phyloP scores from a whole-genome alignment of 2,113 vertebrate genomes.

The Corvus moneduloides region DNA sequence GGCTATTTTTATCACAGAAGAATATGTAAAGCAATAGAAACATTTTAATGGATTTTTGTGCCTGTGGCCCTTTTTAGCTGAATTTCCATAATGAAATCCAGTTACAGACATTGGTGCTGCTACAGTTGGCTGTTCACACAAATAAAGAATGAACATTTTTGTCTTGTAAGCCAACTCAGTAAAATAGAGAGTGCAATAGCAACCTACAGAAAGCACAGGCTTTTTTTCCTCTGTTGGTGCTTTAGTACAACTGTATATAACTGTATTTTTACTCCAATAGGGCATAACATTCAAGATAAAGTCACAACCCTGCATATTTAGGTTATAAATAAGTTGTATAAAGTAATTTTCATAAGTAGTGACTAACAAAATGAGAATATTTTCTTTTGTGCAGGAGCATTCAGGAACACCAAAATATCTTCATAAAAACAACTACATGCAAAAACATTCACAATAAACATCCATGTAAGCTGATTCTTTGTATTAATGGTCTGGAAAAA shows the following conservation, averaged over 20 bases:
- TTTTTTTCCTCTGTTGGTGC: neutral
- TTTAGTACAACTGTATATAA: neutral
- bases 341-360: neutral
- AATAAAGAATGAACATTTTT: constrained; percentile 53
- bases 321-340: neutral
- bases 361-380: neutral
- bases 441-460: neutral
- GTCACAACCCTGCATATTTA: neutral
- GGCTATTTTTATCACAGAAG: constrained; percentile 78
- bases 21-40: constrained; percentile 80
- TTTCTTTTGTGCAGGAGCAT: neutral
- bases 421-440: neutral
- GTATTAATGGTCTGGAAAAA: neutral
- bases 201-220: neutral
- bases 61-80: constrained; percentile 70
- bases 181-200: constrained; percentile 8
- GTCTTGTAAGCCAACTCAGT: constrained; percentile 16
- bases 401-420: neutral
- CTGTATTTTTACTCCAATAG: constrained; percentile 16
- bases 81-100: constrained; percentile 82
- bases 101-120: constrained; percentile 69
- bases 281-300: constrained; percentile 16
- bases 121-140: constrained; percentile 68
- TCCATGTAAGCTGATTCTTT: neutral
- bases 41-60: constrained; percentile 79